Conservation (phyloP, 2,113 vertebrate genomes). For the Anoplopoma fimbria region DNA sequence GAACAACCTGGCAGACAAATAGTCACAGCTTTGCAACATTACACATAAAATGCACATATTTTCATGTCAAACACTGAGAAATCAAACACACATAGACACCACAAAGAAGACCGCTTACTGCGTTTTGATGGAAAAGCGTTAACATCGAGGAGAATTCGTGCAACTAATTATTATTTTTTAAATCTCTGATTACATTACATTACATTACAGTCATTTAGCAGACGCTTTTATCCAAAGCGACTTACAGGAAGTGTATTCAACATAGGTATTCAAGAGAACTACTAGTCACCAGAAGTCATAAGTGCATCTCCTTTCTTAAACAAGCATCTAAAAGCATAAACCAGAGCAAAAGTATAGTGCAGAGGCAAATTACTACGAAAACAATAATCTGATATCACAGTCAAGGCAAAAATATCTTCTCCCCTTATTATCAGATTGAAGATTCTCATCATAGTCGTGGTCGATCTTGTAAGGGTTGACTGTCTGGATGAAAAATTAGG, state of each 20-base stretch:
- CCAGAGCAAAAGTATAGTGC: no score
- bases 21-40: constrained; percentile 12
- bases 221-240: no score
- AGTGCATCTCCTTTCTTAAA: no score
- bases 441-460: not conserved
- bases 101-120: not conserved
- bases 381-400: not conserved
- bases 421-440: not conserved
- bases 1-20: constrained; percentile 17
- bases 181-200: no score
- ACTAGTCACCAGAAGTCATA: no score
- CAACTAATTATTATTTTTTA: constrained; percentile 12
- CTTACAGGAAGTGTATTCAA: no score
- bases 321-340: no score
- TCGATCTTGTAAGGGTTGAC: not conserved
- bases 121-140: not conserved
- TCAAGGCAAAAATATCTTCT: not conserved
- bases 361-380: no score
- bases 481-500: not conserved
- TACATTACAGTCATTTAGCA: no score
- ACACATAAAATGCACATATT: constrained; percentile 18
- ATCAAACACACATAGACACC: constrained; percentile 1
- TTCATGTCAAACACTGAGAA: constrained; percentile 9
- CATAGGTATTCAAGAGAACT: no score
- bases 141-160: not conserved